Evolutionary conservation across 2,113 vertebrate species (phyloP).

Genomic region (Diglossa brunneiventris): DNA sequence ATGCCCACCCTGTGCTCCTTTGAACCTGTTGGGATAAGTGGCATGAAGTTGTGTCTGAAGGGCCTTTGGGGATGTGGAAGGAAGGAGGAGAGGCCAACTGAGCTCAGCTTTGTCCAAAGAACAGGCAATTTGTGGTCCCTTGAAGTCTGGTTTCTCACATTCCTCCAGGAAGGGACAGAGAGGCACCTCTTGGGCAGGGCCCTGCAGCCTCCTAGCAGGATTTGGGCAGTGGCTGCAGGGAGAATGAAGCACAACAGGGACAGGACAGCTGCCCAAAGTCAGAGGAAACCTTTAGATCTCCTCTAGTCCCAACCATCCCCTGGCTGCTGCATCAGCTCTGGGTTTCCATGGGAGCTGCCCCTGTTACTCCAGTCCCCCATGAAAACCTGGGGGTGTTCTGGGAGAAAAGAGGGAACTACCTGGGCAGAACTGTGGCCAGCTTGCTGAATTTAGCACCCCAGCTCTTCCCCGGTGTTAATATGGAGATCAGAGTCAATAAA

Average conservation of each 20-base stretch:
- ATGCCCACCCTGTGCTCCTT: not conserved
- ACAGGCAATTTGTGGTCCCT: not conserved
- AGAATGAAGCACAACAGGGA: not conserved
- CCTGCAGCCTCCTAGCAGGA: not conserved
- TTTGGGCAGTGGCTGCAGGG: not conserved
- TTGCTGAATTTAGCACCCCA: conserved; percentile 7
- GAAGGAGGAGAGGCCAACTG: not conserved
- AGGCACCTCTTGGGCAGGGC: not conserved
- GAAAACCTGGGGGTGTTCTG: not conserved
- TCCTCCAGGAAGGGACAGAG: not conserved
- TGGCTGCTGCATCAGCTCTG: not conserved
- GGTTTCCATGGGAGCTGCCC: not conserved
- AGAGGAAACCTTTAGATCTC: not conserved
- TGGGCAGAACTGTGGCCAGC: not conserved
- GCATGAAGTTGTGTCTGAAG: not conserved
- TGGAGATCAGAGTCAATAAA: conserved; percentile 64
- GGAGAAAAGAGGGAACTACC: not conserved
- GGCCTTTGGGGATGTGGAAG: not conserved
- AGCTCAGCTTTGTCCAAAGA: not conserved
- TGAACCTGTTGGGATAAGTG: not conserved
- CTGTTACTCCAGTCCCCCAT: not conserved
- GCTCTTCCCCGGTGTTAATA: conserved; percentile 6
- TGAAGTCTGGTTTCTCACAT: not conserved
- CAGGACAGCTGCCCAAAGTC: not conserved
- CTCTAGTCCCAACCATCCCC: not conserved